phyloP scores from a whole-genome alignment of 2,888 invertebrate genomes.

The Leuctra nigra region DNA sequence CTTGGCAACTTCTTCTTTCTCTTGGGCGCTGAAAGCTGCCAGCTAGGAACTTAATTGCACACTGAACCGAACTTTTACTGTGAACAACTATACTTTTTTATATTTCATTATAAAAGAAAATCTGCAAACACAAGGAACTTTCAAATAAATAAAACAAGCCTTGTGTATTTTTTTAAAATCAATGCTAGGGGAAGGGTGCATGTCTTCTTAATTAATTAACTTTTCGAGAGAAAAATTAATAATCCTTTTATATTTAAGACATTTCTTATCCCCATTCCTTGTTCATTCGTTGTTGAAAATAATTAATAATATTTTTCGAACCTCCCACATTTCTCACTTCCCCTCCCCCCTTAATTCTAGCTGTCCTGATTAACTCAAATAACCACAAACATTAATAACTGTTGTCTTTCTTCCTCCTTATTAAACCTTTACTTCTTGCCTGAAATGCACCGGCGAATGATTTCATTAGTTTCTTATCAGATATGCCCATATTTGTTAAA shows the following conservation, averaged over 20 bases:
- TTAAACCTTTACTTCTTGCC: too few species aligned
- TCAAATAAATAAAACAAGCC: slow-evolving; percentile 11
- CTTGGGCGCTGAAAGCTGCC: too few species aligned
- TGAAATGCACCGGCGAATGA: too few species aligned
- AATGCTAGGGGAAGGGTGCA: slow-evolving; percentile 16
- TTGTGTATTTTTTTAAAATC: slow-evolving; percentile 7
- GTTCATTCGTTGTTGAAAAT: slow-evolving; percentile 25
- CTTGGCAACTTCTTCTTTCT: too few species aligned
- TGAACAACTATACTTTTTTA: slow-evolving; percentile 8
- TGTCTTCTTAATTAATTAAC: slow-evolving; percentile 28
- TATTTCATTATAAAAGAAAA: slow-evolving; percentile 9
- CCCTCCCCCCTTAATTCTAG: slow-evolving; percentile 9
- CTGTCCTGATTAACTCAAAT: slow-evolving; percentile 15
- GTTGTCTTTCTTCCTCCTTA: slow-evolving; percentile 21
- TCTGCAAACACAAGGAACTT: slow-evolving; percentile 3
- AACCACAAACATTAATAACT: slow-evolving; percentile 23
- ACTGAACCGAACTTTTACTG: too few species aligned
- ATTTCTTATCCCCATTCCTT: slow-evolving; percentile 21
- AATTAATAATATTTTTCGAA: slow-evolving; percentile 27
- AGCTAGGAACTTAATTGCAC: slow-evolving; percentile 4
- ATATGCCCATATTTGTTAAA: too few species aligned
- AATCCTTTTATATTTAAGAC: slow-evolving; percentile 28
- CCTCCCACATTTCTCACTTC: slow-evolving; percentile 12
- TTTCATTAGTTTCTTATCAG: too few species aligned
- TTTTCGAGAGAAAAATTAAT: slow-evolving; percentile 25